Conservation (phyloP, 2,888 invertebrate species). For the Melanargia galathea region DNA sequence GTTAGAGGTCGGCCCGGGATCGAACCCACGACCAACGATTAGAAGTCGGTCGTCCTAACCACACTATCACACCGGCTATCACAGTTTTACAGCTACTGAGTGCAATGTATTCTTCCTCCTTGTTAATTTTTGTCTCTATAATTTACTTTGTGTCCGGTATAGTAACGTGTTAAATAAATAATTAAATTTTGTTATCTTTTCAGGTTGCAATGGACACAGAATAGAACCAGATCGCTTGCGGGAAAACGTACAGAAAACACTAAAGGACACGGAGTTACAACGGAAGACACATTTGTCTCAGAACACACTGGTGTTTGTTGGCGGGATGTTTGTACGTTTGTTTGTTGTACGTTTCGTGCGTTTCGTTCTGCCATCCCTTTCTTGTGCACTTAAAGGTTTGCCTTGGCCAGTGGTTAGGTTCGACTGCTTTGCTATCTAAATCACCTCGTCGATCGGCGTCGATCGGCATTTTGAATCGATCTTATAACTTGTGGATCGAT, state of each 20-base stretch:
- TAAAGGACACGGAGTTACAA: conserved; percentile 23
- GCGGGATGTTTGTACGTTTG: not conserved
- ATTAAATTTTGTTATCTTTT: conserved; percentile 40
- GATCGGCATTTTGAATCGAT: no score
- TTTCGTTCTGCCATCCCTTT: conserved; percentile 48
- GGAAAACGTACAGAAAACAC: conserved; percentile 36
- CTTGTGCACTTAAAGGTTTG: conserved; percentile 51
- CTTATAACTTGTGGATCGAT: no score
- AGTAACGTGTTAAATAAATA: no score
- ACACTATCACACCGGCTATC: no score
- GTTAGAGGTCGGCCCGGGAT: no score
- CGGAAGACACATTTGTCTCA: not conserved
- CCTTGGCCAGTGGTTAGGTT: conserved; percentile 71
- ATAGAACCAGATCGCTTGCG: conserved; percentile 60
- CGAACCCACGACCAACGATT: no score
- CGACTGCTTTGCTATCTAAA: conserved; percentile 22
- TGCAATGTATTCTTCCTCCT: no score
- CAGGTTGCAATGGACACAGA: conserved; percentile 80
- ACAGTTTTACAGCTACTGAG: no score
- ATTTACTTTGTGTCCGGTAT: no score
- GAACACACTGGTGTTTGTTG: conserved; percentile 1
- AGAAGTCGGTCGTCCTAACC: no score
- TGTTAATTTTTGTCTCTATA: no score
- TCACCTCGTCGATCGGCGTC: no score
- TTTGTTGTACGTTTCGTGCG: conserved; percentile 14